These are phyloP conservation scores for Myrmecobius fasciatus DNA, from an alignment of 2,113 vertebrate genomes.

Conservation along the genomic window DNA sequence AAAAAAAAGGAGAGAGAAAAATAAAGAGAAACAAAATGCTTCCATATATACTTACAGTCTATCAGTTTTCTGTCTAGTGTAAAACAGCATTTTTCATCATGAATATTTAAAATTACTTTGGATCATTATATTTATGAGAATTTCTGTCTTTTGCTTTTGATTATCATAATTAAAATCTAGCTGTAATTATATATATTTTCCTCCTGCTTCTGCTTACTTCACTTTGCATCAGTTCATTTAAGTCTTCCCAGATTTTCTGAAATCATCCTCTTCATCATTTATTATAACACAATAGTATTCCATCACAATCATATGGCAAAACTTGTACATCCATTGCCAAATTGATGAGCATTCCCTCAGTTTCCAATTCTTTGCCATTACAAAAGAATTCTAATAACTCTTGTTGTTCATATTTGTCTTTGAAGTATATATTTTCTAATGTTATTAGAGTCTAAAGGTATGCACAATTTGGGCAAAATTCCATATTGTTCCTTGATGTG, in stretches of 20 bases:
- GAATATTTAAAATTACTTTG: background rate
- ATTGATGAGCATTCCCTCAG: background rate
- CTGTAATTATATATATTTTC: background rate
- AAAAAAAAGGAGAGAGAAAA: no score
- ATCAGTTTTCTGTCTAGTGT: background rate
- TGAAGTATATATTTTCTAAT: background rate
- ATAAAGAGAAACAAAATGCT: no score
- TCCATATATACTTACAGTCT: background rate
- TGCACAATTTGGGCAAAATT: background rate
- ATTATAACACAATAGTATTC: background rate
- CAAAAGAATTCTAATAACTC: background rate
- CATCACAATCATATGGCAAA: background rate
- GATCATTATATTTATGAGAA: background rate
- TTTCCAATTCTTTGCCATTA: background rate
- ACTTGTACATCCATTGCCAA: background rate
- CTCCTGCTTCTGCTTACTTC: background rate
- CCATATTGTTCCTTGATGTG: background rate
- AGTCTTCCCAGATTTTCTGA: background rate
- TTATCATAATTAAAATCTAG: background rate
- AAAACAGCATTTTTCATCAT: background rate
- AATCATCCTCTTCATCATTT: background rate
- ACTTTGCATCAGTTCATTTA: background rate
- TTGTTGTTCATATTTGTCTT: background rate
- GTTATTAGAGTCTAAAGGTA: background rate
- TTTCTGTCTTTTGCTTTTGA: background rate